Conservation (phyloP, 2,888 invertebrate species). For the Tachystola acroxantha region DNA sequence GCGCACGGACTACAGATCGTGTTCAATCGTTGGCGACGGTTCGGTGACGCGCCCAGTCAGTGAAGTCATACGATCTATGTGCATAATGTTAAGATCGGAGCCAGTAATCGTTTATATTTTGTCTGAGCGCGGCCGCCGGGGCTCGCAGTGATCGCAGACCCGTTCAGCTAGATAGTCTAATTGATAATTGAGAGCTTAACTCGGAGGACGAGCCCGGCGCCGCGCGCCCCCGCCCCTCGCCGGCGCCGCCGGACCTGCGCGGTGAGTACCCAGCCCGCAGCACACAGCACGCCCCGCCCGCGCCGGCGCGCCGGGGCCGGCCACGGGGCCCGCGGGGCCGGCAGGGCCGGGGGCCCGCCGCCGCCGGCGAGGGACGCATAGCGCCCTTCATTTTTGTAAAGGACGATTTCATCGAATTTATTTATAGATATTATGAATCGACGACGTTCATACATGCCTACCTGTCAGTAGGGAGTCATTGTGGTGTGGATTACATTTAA, state of each 20-base stretch:
- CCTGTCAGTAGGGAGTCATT: conserved; percentile 60
- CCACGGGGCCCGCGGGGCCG: conserved; percentile 36
- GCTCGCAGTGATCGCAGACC: conserved; percentile 55
- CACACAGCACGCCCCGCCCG: neutral
- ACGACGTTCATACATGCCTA: conserved; percentile 63
- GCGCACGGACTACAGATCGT: conserved; percentile 48
- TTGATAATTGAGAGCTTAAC: conserved; percentile 64
- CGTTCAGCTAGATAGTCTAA: conserved; percentile 67
- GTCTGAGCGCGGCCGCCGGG: conserved; percentile 53
- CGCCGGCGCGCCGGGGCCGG: conserved; percentile 11
- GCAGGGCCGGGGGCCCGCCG: conserved; percentile 4
- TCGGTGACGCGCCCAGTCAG: conserved; percentile 34
- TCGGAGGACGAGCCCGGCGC: conserved; percentile 53
- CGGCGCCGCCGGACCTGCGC: conserved; percentile 21
- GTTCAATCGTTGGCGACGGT: no score
- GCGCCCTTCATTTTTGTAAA: conserved; percentile 53
- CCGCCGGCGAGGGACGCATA: conserved; percentile 38
- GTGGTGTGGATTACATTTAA: conserved; percentile 71
- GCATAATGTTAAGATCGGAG: conserved; percentile 63
- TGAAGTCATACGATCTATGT: conserved; percentile 64
- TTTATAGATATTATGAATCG: conserved; percentile 74
- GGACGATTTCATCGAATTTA: conserved; percentile 78
- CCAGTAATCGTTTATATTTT: conserved; percentile 65
- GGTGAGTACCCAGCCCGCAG: conserved; percentile 7
- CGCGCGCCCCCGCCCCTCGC: conserved; percentile 35